phyloP scores from a whole-genome alignment of 2,797 vertebrate genomes.

The Enteromius thamalakanensis region DNA sequence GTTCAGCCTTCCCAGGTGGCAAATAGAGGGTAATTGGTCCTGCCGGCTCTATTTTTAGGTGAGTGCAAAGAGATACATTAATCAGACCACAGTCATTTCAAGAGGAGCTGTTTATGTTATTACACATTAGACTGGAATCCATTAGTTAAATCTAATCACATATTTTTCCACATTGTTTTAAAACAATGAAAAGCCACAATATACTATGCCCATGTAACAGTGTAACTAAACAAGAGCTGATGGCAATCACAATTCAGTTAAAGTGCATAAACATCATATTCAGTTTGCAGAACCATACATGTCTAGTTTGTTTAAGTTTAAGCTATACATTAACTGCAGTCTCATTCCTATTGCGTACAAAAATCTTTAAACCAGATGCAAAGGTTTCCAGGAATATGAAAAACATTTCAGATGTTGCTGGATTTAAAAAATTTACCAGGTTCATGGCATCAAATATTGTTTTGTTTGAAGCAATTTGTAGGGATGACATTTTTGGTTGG shows the following conservation, averaged over 20 bases:
- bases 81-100: slow-evolving; percentile 39
- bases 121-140: slow-evolving; percentile 19
- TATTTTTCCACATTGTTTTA: not conserved
- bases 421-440: not conserved
- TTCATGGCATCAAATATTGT: not conserved
- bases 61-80: slow-evolving; percentile 49
- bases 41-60: slow-evolving; percentile 44
- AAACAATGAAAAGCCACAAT: not conserved
- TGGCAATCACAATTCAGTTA: not conserved
- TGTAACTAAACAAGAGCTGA: not conserved
- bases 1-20: slow-evolving; percentile 48
- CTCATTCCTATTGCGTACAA: not conserved
- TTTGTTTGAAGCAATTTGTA: not conserved
- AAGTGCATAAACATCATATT: not conserved
- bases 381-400: not conserved
- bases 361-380: not conserved
- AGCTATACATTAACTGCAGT: not conserved
- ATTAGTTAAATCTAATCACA: slow-evolving; percentile 16
- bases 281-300: not conserved
- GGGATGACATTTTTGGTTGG: not conserved
- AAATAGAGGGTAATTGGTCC: slow-evolving; percentile 51
- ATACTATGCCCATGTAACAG: not conserved
- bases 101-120: slow-evolving; percentile 31
- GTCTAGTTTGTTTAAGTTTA: not conserved
- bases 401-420: not conserved